Percentiles rank a stretch among this genome's conserved stretches.
Evolutionary conservation across 1,140 invertebrate species (phyloP).

Genomic region (Lordiphosa clarofinis): DNA sequence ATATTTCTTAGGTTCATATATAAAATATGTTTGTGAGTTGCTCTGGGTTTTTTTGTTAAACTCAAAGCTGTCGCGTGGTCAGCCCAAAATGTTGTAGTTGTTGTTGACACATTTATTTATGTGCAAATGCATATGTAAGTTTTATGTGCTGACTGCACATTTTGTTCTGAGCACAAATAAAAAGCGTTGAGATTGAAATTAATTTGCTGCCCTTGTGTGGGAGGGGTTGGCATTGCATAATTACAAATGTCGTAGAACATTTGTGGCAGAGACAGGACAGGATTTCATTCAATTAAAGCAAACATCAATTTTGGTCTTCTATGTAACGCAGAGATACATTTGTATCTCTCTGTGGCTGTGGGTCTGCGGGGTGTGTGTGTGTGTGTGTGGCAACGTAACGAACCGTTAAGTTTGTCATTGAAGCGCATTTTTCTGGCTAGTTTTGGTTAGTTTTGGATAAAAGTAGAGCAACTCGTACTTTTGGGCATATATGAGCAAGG

Average conservation of each 20-base stretch:
- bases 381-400: slow-evolving; percentile 27
- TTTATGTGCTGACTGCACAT: slow-evolving; percentile 28
- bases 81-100: too few relatives aligned
- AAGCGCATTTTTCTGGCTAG: slow-evolving; percentile 27
- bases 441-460: slow-evolving; percentile 32
- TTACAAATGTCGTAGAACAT: slow-evolving; percentile 52
- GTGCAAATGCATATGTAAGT: slow-evolving; percentile 1
- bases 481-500: slow-evolving; percentile 27
- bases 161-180: slow-evolving; percentile 30
- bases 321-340: slow-evolving; percentile 11
- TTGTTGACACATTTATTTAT: slow-evolving; percentile 6
- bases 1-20: slow-evolving; percentile 11
- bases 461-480: slow-evolving; percentile 40
- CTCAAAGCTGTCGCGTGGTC: slow-evolving; percentile 9
- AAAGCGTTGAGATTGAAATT: slow-evolving; percentile 60
- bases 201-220: slow-evolving; percentile 45
- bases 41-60: slow-evolving; percentile 7
- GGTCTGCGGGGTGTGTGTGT: background rate
- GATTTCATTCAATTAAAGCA: slow-evolving; percentile 56
- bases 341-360: background rate
- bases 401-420: slow-evolving; percentile 59
- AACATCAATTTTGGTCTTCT: slow-evolving; percentile 30
- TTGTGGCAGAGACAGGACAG: slow-evolving; percentile 17
- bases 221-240: slow-evolving; percentile 46
- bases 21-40: slow-evolving; percentile 8